Conservation (phyloP, 2,888 invertebrate genomes). For the Pasiphila rectangulata region DNA sequence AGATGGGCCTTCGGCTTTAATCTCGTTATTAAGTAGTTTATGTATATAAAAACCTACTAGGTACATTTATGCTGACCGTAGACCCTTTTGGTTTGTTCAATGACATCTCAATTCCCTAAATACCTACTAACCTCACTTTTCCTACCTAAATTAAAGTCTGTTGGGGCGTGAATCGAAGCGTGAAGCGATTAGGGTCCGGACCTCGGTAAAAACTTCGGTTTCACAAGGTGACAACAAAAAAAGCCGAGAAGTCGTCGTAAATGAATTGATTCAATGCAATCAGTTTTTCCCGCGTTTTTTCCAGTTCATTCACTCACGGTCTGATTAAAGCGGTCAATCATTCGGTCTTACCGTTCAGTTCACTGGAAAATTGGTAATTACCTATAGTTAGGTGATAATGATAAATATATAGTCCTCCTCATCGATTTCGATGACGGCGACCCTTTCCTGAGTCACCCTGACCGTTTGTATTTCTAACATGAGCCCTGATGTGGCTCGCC, state of each 20-base stretch:
- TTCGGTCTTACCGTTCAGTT: constrained; percentile 72
- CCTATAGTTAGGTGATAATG: constrained; percentile 64
- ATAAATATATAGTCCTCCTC: not conserved
- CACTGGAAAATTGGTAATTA: constrained; percentile 79
- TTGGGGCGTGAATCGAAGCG: constrained; percentile 11
- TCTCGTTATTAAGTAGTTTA: too few species aligned
- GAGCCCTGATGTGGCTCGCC: too few species aligned
- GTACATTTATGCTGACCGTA: not conserved
- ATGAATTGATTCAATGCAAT: constrained; percentile 73
- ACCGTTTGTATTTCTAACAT: too few species aligned
- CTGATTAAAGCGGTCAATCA: constrained; percentile 77
- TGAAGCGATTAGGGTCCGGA: constrained; percentile 19
- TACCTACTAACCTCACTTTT: not conserved
- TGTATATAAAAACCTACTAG: too few species aligned
- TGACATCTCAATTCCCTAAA: not conserved
- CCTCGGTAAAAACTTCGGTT: constrained; percentile 43
- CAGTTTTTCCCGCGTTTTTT: constrained; percentile 61
- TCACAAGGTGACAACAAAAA: constrained; percentile 62
- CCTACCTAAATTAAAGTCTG: constrained; percentile 8
- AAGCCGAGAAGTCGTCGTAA: constrained; percentile 59
- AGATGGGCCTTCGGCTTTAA: too few species aligned
- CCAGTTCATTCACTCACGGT: constrained; percentile 58
- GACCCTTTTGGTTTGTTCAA: not conserved
- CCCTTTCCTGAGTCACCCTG: too few species aligned
- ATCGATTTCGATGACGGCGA: too few species aligned